These are phyloP conservation scores for Condylura cristata DNA, from an alignment of 2,113 vertebrate species.

Conservation along the genomic window DNA sequence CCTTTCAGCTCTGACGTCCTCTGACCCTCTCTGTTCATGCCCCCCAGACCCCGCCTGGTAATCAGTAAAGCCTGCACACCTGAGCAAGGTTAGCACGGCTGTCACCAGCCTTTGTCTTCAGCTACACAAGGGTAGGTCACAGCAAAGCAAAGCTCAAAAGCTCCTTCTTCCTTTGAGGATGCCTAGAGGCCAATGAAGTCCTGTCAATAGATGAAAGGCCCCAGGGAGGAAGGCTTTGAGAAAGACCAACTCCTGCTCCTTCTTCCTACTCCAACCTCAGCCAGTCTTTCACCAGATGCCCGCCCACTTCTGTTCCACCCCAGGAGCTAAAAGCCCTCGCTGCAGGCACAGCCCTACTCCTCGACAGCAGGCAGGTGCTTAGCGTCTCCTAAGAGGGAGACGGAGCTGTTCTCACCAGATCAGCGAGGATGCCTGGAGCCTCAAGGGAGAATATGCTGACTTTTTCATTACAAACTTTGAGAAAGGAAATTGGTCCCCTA, in stretches of 20 bases:
- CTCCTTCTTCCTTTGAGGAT: neutral
- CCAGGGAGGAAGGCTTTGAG: neutral
- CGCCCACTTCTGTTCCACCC: neutral
- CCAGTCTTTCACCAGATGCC: neutral
- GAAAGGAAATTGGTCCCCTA: neutral
- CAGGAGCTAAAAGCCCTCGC: no score
- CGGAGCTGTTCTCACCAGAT: neutral
- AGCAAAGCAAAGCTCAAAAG: neutral
- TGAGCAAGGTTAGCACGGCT: neutral
- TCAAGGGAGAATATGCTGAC: neutral
- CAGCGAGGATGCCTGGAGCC: neutral
- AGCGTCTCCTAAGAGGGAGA: neutral
- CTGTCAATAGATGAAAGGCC: neutral
- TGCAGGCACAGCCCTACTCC: neutral
- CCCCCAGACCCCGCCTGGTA: no score
- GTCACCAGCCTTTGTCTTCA: neutral
- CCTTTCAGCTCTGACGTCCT: neutral
- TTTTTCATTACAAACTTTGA: neutral
- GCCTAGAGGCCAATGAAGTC: neutral
- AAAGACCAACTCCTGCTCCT: neutral
- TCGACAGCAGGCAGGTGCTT: neutral
- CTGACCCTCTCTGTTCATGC: neutral
- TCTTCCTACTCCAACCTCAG: fast-evolving
- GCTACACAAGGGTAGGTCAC: no score
- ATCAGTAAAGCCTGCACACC: neutral